These are phyloP conservation scores for Mesocricetus auratus DNA, from an alignment of 2,113 vertebrate genomes.

Conservation along the genomic window DNA sequence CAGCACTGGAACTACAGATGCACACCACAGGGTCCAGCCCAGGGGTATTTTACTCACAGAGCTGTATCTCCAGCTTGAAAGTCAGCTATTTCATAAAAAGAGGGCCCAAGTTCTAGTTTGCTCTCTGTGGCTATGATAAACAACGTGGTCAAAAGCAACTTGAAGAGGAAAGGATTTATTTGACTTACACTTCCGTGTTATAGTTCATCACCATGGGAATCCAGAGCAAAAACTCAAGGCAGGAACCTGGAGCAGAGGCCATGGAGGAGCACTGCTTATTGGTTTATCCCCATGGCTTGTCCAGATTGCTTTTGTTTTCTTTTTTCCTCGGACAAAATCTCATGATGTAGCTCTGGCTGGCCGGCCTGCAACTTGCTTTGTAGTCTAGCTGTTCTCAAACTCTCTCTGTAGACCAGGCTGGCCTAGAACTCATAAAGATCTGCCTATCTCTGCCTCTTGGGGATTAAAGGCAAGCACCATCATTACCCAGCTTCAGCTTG, in stretches of 20 bases:
- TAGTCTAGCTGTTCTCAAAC: not conserved
- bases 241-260: not conserved
- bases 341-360: not conserved
- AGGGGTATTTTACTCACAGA: not conserved
- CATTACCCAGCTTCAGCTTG: not conserved
- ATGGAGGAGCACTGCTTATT: not conserved
- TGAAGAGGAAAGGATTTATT: not conserved
- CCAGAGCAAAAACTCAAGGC: not conserved
- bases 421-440: not conserved
- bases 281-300: not conserved
- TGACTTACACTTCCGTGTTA: not conserved
- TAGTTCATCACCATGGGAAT: not conserved
- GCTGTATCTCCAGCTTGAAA: not conserved
- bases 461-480: not conserved
- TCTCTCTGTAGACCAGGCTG: not conserved
- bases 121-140: not conserved
- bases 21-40: not conserved
- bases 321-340: not conserved
- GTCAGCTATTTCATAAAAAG: not conserved
- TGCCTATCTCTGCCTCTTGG: not conserved
- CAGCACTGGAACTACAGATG: not conserved
- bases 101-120: not conserved
- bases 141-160: not conserved
- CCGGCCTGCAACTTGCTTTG: not conserved
- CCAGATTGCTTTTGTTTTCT: not conserved